phyloP scores from a whole-genome alignment of 1,140 invertebrate genomes.

The Colletes gigas region DNA sequence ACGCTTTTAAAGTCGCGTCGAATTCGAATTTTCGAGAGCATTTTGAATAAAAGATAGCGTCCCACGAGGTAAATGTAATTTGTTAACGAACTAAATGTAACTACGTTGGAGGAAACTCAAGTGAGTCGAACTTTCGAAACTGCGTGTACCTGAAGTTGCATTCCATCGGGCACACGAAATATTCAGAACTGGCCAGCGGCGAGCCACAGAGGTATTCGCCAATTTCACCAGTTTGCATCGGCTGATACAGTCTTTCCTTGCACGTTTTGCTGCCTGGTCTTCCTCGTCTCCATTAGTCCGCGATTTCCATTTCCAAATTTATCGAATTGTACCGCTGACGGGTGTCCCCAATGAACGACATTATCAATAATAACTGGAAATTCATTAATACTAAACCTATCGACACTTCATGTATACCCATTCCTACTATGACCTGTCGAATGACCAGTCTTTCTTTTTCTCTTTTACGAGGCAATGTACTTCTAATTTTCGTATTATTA shows the following conservation, averaged over 20 bases:
- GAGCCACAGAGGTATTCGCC: conserved; percentile 16
- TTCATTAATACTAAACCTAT: not conserved
- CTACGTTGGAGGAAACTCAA: not conserved
- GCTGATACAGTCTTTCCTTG: not conserved
- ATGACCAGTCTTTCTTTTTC: too few species aligned
- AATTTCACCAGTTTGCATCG: conserved; percentile 24
- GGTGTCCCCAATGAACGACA: not conserved
- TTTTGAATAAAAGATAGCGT: conserved; percentile 21
- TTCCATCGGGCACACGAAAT: conserved; percentile 43
- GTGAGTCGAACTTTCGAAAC: conserved; percentile 16
- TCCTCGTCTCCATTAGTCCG: conserved; percentile 18
- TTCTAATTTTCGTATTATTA: too few species aligned
- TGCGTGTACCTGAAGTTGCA: conserved; percentile 5
- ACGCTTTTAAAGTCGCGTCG: not conserved
- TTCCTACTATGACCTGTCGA: too few species aligned
- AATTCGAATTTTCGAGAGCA: not conserved
- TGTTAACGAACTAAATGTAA: conserved; percentile 34
- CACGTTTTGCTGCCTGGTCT: too few species aligned
- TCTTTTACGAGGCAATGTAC: too few species aligned
- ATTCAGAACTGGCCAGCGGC: conserved; percentile 28
- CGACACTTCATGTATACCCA: too few species aligned
- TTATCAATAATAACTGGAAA: not conserved
- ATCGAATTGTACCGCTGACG: conserved; percentile 13
- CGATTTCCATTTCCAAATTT: conserved; percentile 24
- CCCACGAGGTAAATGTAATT: not conserved